A percentile compares a stretch with the other conserved stretches of the same genome.
Conservation (phyloP, 35 echinoderm and acorn worm species). For the Chiridota heheva region DNA sequence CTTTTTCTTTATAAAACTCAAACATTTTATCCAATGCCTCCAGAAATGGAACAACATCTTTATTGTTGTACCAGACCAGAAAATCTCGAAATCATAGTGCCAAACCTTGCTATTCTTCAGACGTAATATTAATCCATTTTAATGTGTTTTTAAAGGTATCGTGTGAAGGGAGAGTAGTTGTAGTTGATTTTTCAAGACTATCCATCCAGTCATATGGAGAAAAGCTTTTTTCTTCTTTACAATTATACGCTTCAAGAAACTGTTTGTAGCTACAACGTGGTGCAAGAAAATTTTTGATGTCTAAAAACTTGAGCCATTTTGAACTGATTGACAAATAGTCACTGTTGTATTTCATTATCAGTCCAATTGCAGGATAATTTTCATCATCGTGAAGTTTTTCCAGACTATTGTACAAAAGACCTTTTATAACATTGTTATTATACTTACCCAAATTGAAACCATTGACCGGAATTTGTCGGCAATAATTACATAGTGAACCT, state of each 20-base stretch:
- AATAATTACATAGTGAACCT: too few relatives aligned
- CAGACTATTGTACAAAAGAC: too few relatives aligned
- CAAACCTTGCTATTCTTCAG: too few relatives aligned
- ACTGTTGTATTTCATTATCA: conserved; percentile 36
- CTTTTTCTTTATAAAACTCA: too few relatives aligned
- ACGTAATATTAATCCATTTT: too few relatives aligned
- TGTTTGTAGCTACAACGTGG: conserved; percentile 29
- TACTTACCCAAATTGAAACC: not conserved
- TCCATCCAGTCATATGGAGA: conserved; percentile 57
- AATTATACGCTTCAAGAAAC: conserved; percentile 45
- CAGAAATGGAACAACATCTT: too few relatives aligned
- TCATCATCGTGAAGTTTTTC: too few relatives aligned
- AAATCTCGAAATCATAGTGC: too few relatives aligned
- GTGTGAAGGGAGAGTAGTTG: conserved; percentile 6
- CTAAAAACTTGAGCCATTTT: not conserved
- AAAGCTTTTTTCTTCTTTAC: conserved; percentile 33
- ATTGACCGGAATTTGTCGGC: too few relatives aligned
- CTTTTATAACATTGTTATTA: not conserved
- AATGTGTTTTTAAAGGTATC: not conserved
- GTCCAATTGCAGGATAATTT: not conserved
- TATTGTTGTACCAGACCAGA: too few relatives aligned
- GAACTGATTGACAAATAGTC: conserved; percentile 20
- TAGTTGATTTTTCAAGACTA: not conserved
- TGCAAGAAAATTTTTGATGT: conserved; percentile 45
- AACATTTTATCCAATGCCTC: too few relatives aligned